Conservation (phyloP, 2,888 invertebrate genomes). For the Pristionchus entomophagus region DNA sequence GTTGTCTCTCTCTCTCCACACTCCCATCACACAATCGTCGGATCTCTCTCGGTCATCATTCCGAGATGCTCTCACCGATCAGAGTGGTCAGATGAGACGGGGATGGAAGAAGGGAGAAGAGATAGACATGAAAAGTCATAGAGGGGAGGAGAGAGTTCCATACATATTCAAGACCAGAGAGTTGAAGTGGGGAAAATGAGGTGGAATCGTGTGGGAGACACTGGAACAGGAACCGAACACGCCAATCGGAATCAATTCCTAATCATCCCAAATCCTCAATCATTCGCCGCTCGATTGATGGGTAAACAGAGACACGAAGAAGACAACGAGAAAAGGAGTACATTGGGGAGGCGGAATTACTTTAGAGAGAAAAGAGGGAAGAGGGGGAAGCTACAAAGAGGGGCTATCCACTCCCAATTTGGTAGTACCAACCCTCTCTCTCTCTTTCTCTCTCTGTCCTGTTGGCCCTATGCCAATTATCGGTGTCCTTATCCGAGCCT, state of each 20-base stretch:
- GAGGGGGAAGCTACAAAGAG: constrained; percentile 18
- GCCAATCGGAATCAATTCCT: constrained; percentile 5
- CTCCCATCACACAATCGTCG: constrained; percentile 42
- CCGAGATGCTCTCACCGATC: constrained; percentile 18
- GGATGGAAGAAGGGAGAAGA: background rate
- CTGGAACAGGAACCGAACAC: background rate
- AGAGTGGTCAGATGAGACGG: constrained; percentile 6
- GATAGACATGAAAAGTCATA: constrained; percentile 40
- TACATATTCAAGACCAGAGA: constrained; percentile 41
- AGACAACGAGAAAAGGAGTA: constrained; percentile 16
- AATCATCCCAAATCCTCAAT: background rate
- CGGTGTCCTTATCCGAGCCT: constrained; percentile 44
- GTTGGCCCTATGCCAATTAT: constrained; percentile 28
- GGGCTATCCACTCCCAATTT: constrained; percentile 43
- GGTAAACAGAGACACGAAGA: constrained; percentile 43
- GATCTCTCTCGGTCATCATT: constrained; percentile 33
- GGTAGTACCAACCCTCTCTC: constrained; percentile 17
- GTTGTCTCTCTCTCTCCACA: constrained; percentile 39
- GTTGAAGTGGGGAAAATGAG: background rate
- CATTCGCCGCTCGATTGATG: background rate
- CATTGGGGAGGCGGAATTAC: constrained; percentile 39
- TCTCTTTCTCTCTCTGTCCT: background rate
- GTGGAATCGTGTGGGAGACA: background rate
- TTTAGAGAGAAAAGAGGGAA: constrained; percentile 27
- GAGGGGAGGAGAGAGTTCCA: constrained; percentile 22